Percentiles rank a stretch among this genome's conserved stretches.
Conservation (phyloP, 2,888 invertebrate genomes). For the Crepidodera aurea region DNA sequence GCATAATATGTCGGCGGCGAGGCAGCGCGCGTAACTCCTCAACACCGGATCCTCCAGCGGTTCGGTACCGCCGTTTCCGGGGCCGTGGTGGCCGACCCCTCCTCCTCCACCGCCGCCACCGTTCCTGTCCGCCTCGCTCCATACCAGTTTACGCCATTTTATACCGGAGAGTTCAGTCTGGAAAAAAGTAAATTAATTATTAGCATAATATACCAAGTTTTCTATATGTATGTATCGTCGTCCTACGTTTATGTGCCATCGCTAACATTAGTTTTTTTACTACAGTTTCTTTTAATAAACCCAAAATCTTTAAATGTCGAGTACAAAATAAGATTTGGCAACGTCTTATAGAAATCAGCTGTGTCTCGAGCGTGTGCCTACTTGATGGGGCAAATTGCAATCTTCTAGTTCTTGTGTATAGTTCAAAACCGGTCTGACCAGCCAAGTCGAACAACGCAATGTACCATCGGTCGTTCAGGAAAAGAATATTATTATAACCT, state of each 20-base stretch:
- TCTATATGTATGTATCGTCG: too few species aligned
- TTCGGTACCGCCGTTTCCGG: constrained; percentile 62
- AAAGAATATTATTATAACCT: neutral
- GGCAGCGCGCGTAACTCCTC: constrained; percentile 89
- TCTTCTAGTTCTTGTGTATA: constrained; percentile 22
- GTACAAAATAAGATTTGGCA: neutral
- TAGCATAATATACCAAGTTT: too few species aligned
- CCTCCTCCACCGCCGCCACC: constrained; percentile 59
- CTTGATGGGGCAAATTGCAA: constrained; percentile 16
- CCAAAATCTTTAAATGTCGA: too few species aligned
- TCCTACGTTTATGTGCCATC: too few species aligned
- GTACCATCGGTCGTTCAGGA: neutral
- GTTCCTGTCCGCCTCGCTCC: constrained; percentile 72
- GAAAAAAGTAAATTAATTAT: too few species aligned
- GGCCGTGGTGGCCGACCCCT: constrained; percentile 44
- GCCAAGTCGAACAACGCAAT: constrained; percentile 4
- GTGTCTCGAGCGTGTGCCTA: constrained; percentile 11
- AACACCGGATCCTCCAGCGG: constrained; percentile 91
- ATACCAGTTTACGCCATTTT: constrained; percentile 96
- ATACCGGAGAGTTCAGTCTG: constrained; percentile 99
- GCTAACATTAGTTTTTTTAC: too few species aligned
- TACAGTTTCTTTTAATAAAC: too few species aligned
- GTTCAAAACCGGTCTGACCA: constrained; percentile 23
- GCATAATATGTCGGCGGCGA: constrained; percentile 94
- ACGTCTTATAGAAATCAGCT: constrained; percentile 16